Conservation (phyloP, 35 echinoderm and acorn worm genomes). For the Ptychodera flava region DNA sequence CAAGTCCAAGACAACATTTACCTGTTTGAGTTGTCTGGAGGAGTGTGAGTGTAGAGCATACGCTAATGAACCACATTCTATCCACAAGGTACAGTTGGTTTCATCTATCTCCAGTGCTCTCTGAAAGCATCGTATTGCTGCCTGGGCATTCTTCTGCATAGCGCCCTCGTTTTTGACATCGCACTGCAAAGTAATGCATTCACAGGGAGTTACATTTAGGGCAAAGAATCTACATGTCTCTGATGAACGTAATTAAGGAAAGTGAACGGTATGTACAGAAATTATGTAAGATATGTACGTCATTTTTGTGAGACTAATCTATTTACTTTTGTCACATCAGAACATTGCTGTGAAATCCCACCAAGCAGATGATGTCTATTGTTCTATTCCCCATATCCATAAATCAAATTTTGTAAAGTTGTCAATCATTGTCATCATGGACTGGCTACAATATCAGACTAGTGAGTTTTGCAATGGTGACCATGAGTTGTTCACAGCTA, state of each 20-base stretch:
- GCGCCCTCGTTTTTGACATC: constrained; percentile 77
- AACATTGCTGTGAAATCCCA: no score
- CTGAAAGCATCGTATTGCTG: constrained; percentile 73
- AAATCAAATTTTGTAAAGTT: no score
- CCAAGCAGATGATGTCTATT: no score
- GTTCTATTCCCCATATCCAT: no score
- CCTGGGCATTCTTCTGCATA: constrained; percentile 67
- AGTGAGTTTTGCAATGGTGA: no score
- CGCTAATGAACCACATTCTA: constrained; percentile 85
- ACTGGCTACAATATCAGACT: no score
- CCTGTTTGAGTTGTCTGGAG: constrained; percentile 92
- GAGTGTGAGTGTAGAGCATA: constrained; percentile 92
- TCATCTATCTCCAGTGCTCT: constrained; percentile 79
- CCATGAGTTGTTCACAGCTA: no score
- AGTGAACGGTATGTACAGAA: neutral
- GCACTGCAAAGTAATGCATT: constrained; percentile 40
- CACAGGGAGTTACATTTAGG: no score
- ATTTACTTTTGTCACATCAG: no score
- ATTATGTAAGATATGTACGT: neutral
- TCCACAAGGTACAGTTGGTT: constrained; percentile 71
- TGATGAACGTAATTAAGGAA: neutral
- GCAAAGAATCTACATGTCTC: no score
- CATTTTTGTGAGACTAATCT: neutral
- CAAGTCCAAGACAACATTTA: no score
- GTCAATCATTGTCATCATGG: no score